phyloP scores from a whole-genome alignment of 2,113 vertebrate species.

The Gnathonemus longibarbis region DNA sequence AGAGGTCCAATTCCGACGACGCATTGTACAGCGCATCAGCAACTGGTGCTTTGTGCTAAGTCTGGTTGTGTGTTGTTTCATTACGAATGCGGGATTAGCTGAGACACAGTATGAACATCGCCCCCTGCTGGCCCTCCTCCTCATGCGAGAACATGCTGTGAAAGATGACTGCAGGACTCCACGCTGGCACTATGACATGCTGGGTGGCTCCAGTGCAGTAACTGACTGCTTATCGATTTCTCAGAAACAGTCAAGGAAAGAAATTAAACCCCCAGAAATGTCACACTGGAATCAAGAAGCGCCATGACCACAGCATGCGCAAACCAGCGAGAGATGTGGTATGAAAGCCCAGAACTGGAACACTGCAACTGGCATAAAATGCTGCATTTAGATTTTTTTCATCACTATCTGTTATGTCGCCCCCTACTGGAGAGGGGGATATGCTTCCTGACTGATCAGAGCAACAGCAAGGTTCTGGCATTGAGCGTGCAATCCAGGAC shows the following conservation, averaged over 20 bases:
- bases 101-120: neutral
- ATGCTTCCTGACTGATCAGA: neutral
- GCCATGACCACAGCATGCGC: neutral
- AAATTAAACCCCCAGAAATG: neutral
- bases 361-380: neutral
- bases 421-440: neutral
- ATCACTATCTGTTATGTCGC: neutral
- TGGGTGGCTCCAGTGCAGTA: neutral
- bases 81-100: neutral
- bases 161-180: neutral
- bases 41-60: neutral
- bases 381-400: neutral
- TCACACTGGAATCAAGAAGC: neutral
- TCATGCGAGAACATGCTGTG: neutral
- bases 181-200: neutral
- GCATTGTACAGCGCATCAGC: neutral
- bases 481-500: neutral
- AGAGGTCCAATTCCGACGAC: neutral
- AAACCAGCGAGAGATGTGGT: neutral
- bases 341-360: neutral
- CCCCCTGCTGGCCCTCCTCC: neutral
- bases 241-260: neutral
- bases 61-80: neutral
- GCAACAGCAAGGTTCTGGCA: neutral
- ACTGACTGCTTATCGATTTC: neutral